Evolutionary conservation across 2,797 vertebrate genomes (phyloP), one percentile per base, ranked within the genome.

Genomic region (Manis pentadactyla): DNA sequence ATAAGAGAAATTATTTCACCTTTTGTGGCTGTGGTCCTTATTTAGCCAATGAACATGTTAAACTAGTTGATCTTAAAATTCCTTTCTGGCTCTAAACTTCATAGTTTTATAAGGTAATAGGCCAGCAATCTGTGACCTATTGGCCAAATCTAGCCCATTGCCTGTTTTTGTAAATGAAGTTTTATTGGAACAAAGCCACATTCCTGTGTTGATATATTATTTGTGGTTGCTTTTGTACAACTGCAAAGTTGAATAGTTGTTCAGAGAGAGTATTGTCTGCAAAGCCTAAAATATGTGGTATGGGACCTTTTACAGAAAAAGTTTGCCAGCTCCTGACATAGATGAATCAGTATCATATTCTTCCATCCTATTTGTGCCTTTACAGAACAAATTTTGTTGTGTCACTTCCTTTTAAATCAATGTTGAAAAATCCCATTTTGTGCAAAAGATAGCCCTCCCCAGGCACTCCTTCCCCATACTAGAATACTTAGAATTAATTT

Each of bases 41-140:
- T 86, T 92, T 93, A 57, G 59, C 59, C 31, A 75, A 34, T 78
- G 73, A 92, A 95, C 94, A 55, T 42, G 46, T 96, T 83, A 90
- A 79, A 39, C 53, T 68, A 85, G 27, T 27, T 46, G 5, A 64
- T 73, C 1, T 53, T 23, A 75, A 14, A 63, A 23, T 90, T 95
- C 37, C 6, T 89, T 95, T 87, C 66, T 66, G 21, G 51, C 55
- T 83, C 27, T 66, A 74, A 74, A 34, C 75, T 75, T 87, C 91
- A 11, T 1, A 4, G 29, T 63, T 94, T 90, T 92, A 31, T 85
- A 84, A 83, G 34, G 42, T 85, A 77, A 39, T 77, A 87, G 59
- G 23, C 66, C 14, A 66, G 55, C 21, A 96, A 66, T 37, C 91
- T 69, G 27, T 5, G 29, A 19, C 37, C 27, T 11, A 51, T 68